Base-by-base conservation (phyloP, 2,113 vertebrate species). In the Actinemys pallida region DNA sequence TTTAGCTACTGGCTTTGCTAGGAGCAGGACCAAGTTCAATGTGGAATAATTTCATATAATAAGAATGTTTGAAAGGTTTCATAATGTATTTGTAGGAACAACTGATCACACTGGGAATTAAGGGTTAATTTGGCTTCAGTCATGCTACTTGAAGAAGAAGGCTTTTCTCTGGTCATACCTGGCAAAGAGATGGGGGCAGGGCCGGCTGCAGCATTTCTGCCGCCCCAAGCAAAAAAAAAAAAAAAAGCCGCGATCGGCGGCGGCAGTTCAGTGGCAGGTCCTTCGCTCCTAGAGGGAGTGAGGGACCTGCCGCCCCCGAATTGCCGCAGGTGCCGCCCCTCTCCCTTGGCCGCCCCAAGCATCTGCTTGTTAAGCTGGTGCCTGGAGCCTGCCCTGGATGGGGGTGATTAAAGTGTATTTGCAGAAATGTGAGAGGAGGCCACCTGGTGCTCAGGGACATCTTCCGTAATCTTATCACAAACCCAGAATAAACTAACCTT, bases 401-500 rank as follows among this genome's bases (percentile, higher is more conserved):
- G 20, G 31, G 24, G 78, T 54, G 65, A 84, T 89, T 69, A 65
- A 69, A 45, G 22, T 29, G 39, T 12, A 7, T 35, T 53, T 65
- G 50, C 47, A 19, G 72, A 53, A 79, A 81, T 39, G 16, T 84
- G 86, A 57, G 72, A 88, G 14, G 49, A 54, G 42, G 54, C 35
- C 91, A 92, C 39, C 86, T 88, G 86, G 72, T 84, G 31, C 6
- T 84, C 91, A 88, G 86, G 91, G 81, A 57, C 45, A 56, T 50
- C n/a, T 88, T 56, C 69, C 25, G 56, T 59, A 80, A 84, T 57
- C 57, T 80, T 72, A 88, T 88, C 57, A 14, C 16, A 27, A 83
- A 20, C 50, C 54, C 45, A 62, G 57, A 87, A 45, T 65, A 78
- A 88, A 84, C 81, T 69, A 92, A 84, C 75, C 86, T 88, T 84